Percentiles rank a stretch among this genome's conserved stretches.
These are phyloP conservation scores for Neosilurus hyrtlii DNA, from an alignment of 2,797 vertebrate genomes.

Conservation along the genomic window DNA sequence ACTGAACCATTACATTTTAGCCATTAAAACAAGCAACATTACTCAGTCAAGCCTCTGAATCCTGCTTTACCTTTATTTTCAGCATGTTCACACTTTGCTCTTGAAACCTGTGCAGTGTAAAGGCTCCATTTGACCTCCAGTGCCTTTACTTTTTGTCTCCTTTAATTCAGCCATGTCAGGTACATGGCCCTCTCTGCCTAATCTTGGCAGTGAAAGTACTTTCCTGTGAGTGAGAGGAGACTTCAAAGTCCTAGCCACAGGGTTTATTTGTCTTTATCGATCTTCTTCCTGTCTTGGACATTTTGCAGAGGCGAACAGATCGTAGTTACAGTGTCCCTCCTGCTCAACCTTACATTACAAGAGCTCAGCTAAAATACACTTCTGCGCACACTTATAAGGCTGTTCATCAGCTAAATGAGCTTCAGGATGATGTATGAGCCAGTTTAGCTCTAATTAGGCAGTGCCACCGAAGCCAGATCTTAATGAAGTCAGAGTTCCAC, in stretches of 20 bases:
- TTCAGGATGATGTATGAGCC: conserved; percentile 46
- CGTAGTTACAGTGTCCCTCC: conserved; percentile 28
- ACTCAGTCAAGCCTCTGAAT: conserved; percentile 1
- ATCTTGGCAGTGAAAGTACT: conserved; percentile 45
- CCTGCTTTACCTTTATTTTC: background rate
- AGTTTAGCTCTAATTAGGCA: conserved; percentile 49
- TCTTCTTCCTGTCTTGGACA: conserved; percentile 47
- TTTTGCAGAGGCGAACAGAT: conserved; percentile 43
- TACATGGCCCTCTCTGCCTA: conserved; percentile 32
- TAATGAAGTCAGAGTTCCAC: conserved; percentile 48
- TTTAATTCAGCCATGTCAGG: conserved; percentile 50
- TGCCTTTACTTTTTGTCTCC: conserved; percentile 29
- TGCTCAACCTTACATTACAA: conserved; percentile 22
- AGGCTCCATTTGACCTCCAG: conserved; percentile 23
- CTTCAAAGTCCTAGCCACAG: conserved; percentile 45
- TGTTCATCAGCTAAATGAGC: conserved; percentile 50
- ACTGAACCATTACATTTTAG: conserved; percentile 37
- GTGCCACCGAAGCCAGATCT: conserved; percentile 42
- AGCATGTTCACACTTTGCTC: background rate
- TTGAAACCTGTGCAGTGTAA: background rate
- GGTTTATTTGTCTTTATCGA: conserved; percentile 57
- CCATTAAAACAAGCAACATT: conserved; percentile 47
- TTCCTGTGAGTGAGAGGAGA: conserved; percentile 44
- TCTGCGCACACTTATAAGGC: conserved; percentile 24
- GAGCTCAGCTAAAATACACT: conserved; percentile 46